Percentiles rank a stretch among this genome's conserved stretches.
phyloP scores from a whole-genome alignment of 2,888 invertebrate genomes.

The Chymomyza caudatula region DNA sequence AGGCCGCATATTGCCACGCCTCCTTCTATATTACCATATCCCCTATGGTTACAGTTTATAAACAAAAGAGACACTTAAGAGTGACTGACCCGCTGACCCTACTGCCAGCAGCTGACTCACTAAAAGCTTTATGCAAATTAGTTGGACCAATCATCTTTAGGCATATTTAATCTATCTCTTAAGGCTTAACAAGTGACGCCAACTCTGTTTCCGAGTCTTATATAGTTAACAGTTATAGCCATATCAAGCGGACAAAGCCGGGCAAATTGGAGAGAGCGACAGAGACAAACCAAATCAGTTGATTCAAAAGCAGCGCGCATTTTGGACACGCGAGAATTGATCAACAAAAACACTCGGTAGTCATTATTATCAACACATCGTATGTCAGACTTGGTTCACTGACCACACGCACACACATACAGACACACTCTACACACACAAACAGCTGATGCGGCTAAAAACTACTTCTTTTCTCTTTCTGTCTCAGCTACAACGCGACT shows the following conservation, averaged over 20 bases:
- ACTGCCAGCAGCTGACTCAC: not conserved
- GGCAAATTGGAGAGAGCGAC: not conserved
- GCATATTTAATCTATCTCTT: not conserved
- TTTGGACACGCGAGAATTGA: conserved; percentile 57
- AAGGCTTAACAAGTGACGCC: not conserved
- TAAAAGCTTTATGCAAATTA: not conserved
- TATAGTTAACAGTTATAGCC: not conserved
- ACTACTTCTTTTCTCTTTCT: conserved; percentile 7
- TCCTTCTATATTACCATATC: too few species aligned
- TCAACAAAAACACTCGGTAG: conserved; percentile 27
- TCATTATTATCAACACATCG: conserved; percentile 45
- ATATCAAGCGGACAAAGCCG: not conserved
- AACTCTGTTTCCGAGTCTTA: not conserved
- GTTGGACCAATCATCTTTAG: not conserved
- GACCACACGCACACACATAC: conserved; percentile 31
- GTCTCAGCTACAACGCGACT: conserved; percentile 11
- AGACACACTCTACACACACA: conserved; percentile 3
- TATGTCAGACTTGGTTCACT: conserved; percentile 49
- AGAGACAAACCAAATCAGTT: conserved; percentile 22
- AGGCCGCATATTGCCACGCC: too few species aligned
- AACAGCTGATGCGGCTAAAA: conserved; percentile 26
- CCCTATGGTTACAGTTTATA: too few species aligned
- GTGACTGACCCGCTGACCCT: not conserved
- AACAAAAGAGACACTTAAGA: too few species aligned
- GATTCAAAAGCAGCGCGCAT: conserved; percentile 12